A percentile compares a stretch with the other conserved stretches of the same genome.
phyloP scores from a whole-genome alignment of 2,113 vertebrate species.

The Antechinus flavipes region DNA sequence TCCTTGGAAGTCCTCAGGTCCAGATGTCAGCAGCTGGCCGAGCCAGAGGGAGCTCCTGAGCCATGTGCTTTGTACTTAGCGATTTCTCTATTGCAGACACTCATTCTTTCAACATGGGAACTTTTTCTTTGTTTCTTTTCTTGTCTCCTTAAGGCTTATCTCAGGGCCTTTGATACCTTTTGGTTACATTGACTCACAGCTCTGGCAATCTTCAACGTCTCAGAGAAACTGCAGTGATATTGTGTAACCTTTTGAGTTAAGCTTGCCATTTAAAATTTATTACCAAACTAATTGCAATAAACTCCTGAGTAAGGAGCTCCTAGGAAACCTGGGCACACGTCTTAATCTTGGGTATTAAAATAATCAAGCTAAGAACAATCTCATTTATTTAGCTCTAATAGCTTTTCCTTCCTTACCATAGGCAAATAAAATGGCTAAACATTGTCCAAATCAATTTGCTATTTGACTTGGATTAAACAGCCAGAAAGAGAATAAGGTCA shows the following conservation, averaged over 20 bases:
- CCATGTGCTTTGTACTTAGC: background rate
- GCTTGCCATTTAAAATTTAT: background rate
- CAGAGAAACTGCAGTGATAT: background rate
- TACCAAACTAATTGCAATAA: conserved; percentile 48
- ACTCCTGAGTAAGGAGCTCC: conserved; percentile 48
- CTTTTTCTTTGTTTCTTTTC: background rate
- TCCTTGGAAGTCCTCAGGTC: background rate
- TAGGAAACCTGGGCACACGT: conserved; percentile 36
- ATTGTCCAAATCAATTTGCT: conserved; percentile 63
- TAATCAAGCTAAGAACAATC: conserved; percentile 55
- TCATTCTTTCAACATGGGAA: background rate
- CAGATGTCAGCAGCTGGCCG: background rate
- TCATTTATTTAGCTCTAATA: conserved; percentile 71
- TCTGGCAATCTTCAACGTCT: background rate
- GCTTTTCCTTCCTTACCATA: conserved; percentile 51
- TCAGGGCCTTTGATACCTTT: too few relatives aligned
- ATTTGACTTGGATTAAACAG: conserved; percentile 8
- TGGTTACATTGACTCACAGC: background rate
- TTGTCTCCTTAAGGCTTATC: background rate
- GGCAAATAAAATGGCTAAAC: conserved; percentile 69
- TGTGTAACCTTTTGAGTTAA: background rate
- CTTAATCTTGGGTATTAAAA: conserved; percentile 50
- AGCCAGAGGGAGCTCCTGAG: background rate
- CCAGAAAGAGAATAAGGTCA: background rate
- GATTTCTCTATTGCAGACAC: background rate